phyloP scores from a whole-genome alignment of 2,888 invertebrate species.

The Conistra vaccinii region DNA sequence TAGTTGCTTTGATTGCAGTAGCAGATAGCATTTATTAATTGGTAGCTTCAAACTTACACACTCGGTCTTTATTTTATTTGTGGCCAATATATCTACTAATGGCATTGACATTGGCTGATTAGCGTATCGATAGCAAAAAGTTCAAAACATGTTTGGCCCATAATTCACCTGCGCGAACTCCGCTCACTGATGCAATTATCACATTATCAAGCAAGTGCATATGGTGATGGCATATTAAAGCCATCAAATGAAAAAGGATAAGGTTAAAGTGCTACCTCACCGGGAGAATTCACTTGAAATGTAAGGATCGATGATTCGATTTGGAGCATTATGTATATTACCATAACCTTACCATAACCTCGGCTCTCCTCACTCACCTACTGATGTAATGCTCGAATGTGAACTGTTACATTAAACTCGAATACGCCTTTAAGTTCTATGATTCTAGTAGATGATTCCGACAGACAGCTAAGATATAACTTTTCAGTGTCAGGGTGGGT shows the following conservation, averaged over 20 bases:
- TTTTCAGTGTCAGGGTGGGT: background rate
- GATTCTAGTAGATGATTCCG: background rate
- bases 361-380: background rate
- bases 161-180: background rate
- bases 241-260: too few species aligned
- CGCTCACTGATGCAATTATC: background rate
- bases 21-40: slow-evolving; percentile 40
- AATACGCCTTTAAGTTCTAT: background rate
- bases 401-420: background rate
- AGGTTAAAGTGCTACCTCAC: too few species aligned
- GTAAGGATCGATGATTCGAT: too few species aligned
- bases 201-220: too few species aligned
- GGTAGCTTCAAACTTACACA: slow-evolving; percentile 7
- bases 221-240: too few species aligned
- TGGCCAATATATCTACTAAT: background rate
- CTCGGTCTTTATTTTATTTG: slow-evolving; percentile 3
- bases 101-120: background rate
- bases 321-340: too few species aligned
- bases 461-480: background rate
- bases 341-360: too few species aligned
- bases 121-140: background rate
- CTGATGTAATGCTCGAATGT: background rate
- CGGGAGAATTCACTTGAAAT: too few species aligned
- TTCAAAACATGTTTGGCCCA: background rate
- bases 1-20: slow-evolving; percentile 29